Percentiles rank a stretch among this genome's conserved stretches.
Evolutionary conservation across 2,113 vertebrate genomes (phyloP).

Genomic region (human (Homo sapiens)): GRCh38 chr11:109640001-109640500

Average conservation of each 20-base stretch:
- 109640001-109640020: too few species aligned
- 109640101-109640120: fast-evolving
- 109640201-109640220: neutral
- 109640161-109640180: neutral
- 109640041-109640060: too few species aligned
- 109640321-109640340: neutral
- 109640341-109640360: neutral
- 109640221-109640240: neutral
- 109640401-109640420: neutral
- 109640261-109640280: neutral
- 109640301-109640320: neutral
- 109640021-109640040: neutral
- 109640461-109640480: neutral
- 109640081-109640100: too few species aligned
- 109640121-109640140: neutral
- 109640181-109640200: conserved; percentile 2
- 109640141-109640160: neutral
- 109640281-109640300: neutral
- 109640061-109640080: too few species aligned
- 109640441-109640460: neutral
- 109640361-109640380: neutral
- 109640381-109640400: neutral
- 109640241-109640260: neutral
- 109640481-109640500: neutral
- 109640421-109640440: neutral